These are phyloP conservation scores for Liopterus haemorrhoidalis DNA, from an alignment of 2,888 invertebrate genomes.

Conservation along the genomic window DNA sequence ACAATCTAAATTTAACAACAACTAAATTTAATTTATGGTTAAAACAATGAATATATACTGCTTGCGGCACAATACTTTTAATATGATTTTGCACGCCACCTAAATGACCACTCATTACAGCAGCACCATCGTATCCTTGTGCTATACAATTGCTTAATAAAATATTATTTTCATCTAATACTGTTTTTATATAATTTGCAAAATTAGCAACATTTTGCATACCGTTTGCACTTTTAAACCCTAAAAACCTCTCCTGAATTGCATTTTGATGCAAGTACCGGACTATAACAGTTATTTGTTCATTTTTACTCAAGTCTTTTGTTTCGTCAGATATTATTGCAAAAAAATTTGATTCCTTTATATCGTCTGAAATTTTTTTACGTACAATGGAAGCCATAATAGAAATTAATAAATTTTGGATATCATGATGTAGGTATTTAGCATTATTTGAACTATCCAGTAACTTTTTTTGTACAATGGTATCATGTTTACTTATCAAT, in stretches of 20 bases:
- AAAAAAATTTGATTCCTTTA: slow-evolving; percentile 13
- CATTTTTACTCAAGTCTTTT: slow-evolving; percentile 12
- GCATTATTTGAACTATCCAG: slow-evolving; percentile 9
- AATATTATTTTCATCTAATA: slow-evolving; percentile 16
- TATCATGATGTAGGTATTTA: slow-evolving; percentile 15
- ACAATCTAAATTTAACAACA: slow-evolving; percentile 9
- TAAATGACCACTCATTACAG: slow-evolving; percentile 25
- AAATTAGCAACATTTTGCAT: slow-evolving; percentile 14
- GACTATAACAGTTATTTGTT: slow-evolving; percentile 13
- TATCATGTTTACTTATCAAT: slow-evolving; percentile 11
- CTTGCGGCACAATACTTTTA: slow-evolving; percentile 12
- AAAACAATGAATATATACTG: slow-evolving; percentile 12
- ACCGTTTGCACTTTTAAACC: slow-evolving; percentile 8
- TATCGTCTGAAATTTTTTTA: slow-evolving; percentile 10
- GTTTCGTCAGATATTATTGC: slow-evolving; percentile 13
- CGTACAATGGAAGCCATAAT: slow-evolving; percentile 11
- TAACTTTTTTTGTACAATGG: slow-evolving; percentile 9
- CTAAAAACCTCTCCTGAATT: too few species aligned
- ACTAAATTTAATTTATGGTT: too few species aligned
- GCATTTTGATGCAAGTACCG: too few species aligned
- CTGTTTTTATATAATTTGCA: slow-evolving; percentile 16
- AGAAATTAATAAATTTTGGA: slow-evolving; percentile 13
- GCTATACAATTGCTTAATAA: slow-evolving; percentile 10
- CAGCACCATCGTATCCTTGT: slow-evolving; percentile 28
- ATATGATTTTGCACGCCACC: slow-evolving; percentile 21